phyloP scores from a whole-genome alignment of 2,888 invertebrate genomes.

The Ectemnius continuus region DNA sequence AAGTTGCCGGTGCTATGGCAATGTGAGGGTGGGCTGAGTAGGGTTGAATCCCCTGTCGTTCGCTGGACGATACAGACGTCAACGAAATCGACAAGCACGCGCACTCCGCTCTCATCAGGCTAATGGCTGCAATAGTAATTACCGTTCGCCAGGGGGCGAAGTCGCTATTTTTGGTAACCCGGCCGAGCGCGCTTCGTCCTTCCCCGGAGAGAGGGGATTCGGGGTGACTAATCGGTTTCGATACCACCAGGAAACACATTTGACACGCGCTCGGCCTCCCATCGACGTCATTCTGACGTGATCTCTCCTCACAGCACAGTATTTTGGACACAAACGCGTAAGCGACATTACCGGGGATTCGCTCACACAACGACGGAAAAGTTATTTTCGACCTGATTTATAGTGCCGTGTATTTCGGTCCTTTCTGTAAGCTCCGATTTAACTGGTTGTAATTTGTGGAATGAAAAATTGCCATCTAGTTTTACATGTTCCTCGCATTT shows the following conservation, averaged over 20 bases:
- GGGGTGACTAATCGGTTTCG: slow-evolving; percentile 22
- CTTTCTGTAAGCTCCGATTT: not conserved
- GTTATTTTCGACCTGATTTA: not conserved
- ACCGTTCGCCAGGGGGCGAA: slow-evolving; percentile 9
- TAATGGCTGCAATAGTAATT: slow-evolving; percentile 52
- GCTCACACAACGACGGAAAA: no score
- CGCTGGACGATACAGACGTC: slow-evolving; percentile 33
- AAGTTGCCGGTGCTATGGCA: not conserved
- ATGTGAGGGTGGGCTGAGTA: not conserved
- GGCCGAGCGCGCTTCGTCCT: slow-evolving; percentile 4
- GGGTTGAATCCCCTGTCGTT: slow-evolving; percentile 12
- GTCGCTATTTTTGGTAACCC: slow-evolving; percentile 42
- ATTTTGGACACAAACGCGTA: not conserved
- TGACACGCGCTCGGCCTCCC: slow-evolving; percentile 3
- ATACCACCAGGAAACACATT: slow-evolving; percentile 18
- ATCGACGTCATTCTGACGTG: not conserved
- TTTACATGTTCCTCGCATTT: no score
- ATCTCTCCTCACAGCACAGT: not conserved
- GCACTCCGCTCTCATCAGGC: slow-evolving; percentile 50
- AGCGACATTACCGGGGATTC: no score
- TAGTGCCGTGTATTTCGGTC: not conserved
- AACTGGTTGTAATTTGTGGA: not conserved
- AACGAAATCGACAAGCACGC: slow-evolving; percentile 26
- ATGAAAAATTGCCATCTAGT: not conserved
- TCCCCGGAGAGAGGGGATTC: not conserved